phyloP scores from a whole-genome alignment of 2,113 vertebrate genomes.

The Ramphastos sulfuratus region DNA sequence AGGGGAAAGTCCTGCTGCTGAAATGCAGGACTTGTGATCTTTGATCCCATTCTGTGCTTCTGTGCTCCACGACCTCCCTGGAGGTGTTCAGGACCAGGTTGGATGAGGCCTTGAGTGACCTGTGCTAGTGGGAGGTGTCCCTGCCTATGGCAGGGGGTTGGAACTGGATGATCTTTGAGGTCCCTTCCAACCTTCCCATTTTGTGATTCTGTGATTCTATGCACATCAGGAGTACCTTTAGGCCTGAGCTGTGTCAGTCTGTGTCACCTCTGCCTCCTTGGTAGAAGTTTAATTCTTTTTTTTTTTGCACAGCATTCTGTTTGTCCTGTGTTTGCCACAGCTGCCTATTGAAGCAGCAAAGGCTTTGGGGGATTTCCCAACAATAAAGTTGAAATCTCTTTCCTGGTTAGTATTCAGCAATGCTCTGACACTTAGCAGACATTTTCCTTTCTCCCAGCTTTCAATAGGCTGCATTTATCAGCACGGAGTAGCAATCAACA shows the following conservation, averaged over 20 bases:
- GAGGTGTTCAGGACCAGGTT: too few species aligned
- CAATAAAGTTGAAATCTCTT: slow-evolving; percentile 57
- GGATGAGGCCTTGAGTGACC: too few species aligned
- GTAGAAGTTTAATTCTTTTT: background rate
- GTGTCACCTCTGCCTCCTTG: background rate
- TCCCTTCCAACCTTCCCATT: too few species aligned
- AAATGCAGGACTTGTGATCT: background rate
- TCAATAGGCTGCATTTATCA: slow-evolving; percentile 57
- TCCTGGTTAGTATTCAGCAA: slow-evolving; percentile 58
- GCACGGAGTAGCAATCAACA: slow-evolving; percentile 58
- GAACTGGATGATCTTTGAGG: too few species aligned
- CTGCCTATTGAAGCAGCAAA: slow-evolving; percentile 33
- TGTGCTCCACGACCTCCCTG: too few species aligned
- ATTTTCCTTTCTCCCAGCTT: slow-evolving; percentile 45
- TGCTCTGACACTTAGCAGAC: slow-evolving; percentile 17
- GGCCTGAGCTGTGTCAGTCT: background rate
- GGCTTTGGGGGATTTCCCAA: slow-evolving; percentile 57
- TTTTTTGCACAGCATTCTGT: background rate
- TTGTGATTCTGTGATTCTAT: background rate
- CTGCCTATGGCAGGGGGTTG: too few species aligned
- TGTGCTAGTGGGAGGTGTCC: too few species aligned
- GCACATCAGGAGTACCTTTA: background rate
- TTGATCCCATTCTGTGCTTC: too few species aligned
- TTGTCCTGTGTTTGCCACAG: slow-evolving; percentile 37
- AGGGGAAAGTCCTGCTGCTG: background rate